Base-by-base conservation (phyloP, 1,140 invertebrate species). In the Magallana ariakensis region DNA sequence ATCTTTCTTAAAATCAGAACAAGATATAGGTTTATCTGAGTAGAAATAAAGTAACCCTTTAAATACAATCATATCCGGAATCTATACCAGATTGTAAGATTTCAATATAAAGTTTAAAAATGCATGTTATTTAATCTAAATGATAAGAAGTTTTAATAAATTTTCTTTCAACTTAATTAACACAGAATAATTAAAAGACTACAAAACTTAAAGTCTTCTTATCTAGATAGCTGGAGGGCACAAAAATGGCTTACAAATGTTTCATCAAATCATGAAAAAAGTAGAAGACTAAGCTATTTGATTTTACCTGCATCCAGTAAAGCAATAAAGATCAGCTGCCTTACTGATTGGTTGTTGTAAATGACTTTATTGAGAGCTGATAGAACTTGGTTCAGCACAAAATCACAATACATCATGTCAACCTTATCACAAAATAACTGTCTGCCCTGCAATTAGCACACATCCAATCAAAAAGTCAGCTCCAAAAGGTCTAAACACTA, bases 321-420 rank as follows among this genome's bases (percentile, higher is more conserved):
- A 70, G 19, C 66, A 70, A 70, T 70, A 70, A 26, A 70, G 6
- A 70, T 70, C 66, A 70, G 26, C 66, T 70, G 66, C 26, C 62
- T 22, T 7, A 26, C 19, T 8, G 66, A 70, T 70, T 70, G 66
- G 33, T 70, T 70, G n/a, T 70, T 9, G 22, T 70, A 70, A 70
- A 70, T 70, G 66, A 22, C 66, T 70, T 70, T 70, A 70, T 70
- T 26, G 66, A 26, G 66, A 70, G 13, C 66, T 70, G 66, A 22
- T 70, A 26, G 66, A 70, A 70, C 66, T 70, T 70, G 66, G 66
- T 70, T 26, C 66, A 70, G 66, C 66, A 70, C n/a, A 22, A 22
- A 70, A 70, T 70, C 66, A 70, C 66, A 70, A 70, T 70, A 70
- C 66, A 70, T 22, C 19, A 70, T 70, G 66, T 70, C 66, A 70